A percentile compares a stretch with the other conserved stretches of the same genome.
phyloP scores from a whole-genome alignment of 2,113 vertebrate species.

The Willisornis vidua region DNA sequence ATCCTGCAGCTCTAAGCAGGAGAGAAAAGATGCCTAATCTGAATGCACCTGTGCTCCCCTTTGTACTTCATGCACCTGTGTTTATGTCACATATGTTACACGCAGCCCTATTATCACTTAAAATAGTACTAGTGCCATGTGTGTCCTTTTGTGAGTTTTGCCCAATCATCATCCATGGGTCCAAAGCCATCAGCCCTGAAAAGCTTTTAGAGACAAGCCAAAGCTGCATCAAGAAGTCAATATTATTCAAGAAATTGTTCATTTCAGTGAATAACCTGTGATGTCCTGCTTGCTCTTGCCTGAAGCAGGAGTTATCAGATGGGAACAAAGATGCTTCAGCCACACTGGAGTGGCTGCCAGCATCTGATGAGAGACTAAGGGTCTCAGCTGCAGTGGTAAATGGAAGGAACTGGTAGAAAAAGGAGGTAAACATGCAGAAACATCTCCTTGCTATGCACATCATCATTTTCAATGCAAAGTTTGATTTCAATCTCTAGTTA shows the following conservation, averaged over 20 bases:
- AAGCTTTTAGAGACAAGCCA: background rate
- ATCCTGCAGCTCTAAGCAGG: background rate
- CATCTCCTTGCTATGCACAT: background rate
- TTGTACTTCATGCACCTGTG: background rate
- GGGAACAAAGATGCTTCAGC: background rate
- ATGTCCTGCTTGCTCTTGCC: background rate
- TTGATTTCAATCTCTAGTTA: background rate
- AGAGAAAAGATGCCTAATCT: background rate
- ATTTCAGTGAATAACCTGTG: background rate
- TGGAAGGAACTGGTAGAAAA: background rate
- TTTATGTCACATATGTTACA: background rate
- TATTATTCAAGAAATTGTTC: background rate
- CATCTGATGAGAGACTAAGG: background rate
- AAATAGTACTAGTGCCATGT: accelerated
- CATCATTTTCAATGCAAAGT: background rate
- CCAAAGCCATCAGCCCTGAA: background rate
- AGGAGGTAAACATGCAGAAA: background rate
- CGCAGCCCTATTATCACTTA: background rate
- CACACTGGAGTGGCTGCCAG: background rate
- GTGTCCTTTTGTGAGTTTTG: background rate
- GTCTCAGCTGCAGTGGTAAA: background rate
- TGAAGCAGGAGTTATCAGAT: background rate
- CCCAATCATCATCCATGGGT: background rate
- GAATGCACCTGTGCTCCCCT: background rate
- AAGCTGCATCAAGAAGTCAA: background rate